Evolutionary conservation across 1,140 invertebrate genomes (phyloP), one percentile per base, ranked within the genome.

Genomic region (Lordiphosa clarofinis): DNA sequence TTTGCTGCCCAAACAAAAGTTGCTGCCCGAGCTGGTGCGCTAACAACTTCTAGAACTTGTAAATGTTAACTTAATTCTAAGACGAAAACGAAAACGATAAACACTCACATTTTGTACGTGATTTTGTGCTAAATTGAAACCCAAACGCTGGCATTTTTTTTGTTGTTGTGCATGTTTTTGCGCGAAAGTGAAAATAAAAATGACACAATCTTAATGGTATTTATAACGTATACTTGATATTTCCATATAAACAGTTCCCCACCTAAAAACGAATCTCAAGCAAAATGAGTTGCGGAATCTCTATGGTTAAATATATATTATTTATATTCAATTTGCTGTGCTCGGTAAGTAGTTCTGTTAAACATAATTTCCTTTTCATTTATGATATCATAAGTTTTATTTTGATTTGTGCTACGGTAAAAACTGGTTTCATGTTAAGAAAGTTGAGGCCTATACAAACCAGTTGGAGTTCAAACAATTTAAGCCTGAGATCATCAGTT

Each of bases 281-380:
- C 74, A 88, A 76, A 63, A 88, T 88, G 91, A 93, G 93, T 82
- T 94, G 93, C 86, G 94, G 93, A 88, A 94, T 93, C 91, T 91
- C 93, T 89, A 94, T 94, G 90, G 92, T 96, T 73, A 96, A 96
- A 92, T 95, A 95, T 90, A 91, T 96, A 67, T 91, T 96, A 58
- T 96, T 96, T 88, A 91, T 94, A 81, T 95, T 96, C 91, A 96
- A 96, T 89, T 90, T 96, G 73, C 89, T 96, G 48, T 95, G 96
- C 88, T 94, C 95, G 90, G 95, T 96, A 89, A 95, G 94, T 94
- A 47, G 13, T 3, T 39, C 6, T 24, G 4, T 21, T 1, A 37
- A 50, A 28, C 48, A 13, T 13, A n/a, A n/a, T 56, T 49, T 57
- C 35, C 15, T 24, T 37, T 39, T 35, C n/a, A 38, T 37, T 44